Percentiles rank a stretch among this genome's conserved stretches.
Conservation (phyloP, 2,113 vertebrate species). For the Brevimyrus niger region DNA sequence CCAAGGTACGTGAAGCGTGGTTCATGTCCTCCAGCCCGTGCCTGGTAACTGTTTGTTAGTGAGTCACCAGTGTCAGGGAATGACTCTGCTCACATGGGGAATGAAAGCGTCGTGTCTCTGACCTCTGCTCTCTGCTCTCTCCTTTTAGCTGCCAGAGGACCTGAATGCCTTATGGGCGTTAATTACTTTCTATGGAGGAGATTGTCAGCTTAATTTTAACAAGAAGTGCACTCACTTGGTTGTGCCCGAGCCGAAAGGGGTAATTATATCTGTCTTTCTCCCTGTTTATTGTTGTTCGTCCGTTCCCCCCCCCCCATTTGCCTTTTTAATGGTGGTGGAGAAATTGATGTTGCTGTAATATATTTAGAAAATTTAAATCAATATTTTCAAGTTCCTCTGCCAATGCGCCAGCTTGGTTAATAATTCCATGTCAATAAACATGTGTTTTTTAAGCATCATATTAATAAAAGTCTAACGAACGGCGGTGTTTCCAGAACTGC, state of each 20-base stretch:
- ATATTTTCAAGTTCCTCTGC: not conserved
- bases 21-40: not conserved
- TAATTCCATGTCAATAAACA: not conserved
- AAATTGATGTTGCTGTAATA: not conserved
- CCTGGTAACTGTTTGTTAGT: not conserved
- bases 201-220: constrained; percentile 87
- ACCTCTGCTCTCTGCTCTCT: not conserved
- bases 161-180: constrained; percentile 87
- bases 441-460: not conserved
- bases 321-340: not conserved
- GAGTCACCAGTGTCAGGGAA: not conserved
- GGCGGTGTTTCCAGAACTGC: not conserved
- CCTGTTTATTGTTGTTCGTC: not conserved
- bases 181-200: constrained; percentile 89
- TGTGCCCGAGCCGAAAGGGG: constrained; percentile 89
- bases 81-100: not conserved
- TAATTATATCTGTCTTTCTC: constrained; percentile 51
- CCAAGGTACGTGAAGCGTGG: constrained; percentile 66
- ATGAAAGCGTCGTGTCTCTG: not conserved
- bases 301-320: not conserved
- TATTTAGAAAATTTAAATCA: not conserved
- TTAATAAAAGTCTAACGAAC: not conserved
- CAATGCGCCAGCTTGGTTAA: not conserved
- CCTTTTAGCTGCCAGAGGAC: constrained; percentile 78
- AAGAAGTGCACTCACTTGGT: constrained; percentile 91